phyloP scores from a whole-genome alignment of 1,140 invertebrate species.

The Cydia amplana region DNA sequence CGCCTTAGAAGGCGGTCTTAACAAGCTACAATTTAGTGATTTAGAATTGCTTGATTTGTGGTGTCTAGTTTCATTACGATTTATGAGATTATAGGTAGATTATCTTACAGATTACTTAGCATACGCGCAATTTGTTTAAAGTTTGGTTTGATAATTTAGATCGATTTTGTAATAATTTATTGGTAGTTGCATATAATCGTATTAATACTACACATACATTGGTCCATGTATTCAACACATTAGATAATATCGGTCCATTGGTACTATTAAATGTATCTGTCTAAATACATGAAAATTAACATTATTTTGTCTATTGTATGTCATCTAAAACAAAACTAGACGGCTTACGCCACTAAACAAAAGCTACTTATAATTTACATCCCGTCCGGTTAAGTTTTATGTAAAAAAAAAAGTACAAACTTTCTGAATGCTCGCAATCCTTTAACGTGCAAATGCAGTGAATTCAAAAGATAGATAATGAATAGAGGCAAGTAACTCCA shows the following conservation, averaged over 20 bases:
- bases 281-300: too few relatives aligned
- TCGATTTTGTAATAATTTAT: constrained; percentile 1
- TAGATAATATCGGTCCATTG: too few relatives aligned
- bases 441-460: neutral
- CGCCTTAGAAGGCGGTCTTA: constrained; percentile 27
- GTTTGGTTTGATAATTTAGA: neutral
- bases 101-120: neutral
- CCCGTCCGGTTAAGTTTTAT: neutral
- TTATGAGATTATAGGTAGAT: neutral
- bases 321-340: too few relatives aligned
- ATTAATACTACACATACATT: too few relatives aligned
- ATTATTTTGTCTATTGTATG: too few relatives aligned
- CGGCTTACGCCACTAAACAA: too few relatives aligned
- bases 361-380: neutral
- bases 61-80: constrained; percentile 19
- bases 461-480: constrained; percentile 11
- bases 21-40: constrained; percentile 32
- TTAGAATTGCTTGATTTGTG: constrained; percentile 31
- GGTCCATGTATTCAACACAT: too few relatives aligned
- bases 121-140: constrained; percentile 14
- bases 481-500: neutral
- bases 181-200: neutral
- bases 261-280: too few relatives aligned
- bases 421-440: neutral
- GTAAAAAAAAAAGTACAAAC: neutral